phyloP scores from a whole-genome alignment of 2,888 invertebrate genomes.

The Pyrgus malvae region DNA sequence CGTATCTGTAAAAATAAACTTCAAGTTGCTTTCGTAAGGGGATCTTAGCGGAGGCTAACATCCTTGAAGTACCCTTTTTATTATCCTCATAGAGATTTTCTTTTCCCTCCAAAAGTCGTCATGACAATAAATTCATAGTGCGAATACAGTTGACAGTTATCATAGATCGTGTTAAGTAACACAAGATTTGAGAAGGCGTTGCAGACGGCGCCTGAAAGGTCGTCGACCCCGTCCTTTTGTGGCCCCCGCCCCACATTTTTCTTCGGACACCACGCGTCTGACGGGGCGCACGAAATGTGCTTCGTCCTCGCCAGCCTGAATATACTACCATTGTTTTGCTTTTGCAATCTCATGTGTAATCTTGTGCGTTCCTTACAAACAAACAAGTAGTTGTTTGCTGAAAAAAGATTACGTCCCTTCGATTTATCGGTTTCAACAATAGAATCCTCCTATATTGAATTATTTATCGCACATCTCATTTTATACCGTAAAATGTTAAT shows the following conservation, averaged over 20 bases:
- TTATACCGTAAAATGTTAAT: too few species aligned
- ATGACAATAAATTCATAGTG: slow-evolving; percentile 28
- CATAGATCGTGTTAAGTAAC: slow-evolving; percentile 61
- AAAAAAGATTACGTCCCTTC: too few species aligned
- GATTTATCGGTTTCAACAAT: too few species aligned
- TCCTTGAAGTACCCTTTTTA: neutral
- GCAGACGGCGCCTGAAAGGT: slow-evolving; percentile 51
- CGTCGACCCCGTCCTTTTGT: slow-evolving; percentile 62
- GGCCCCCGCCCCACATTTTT: slow-evolving; percentile 70
- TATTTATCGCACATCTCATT: too few species aligned
- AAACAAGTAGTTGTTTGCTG: too few species aligned
- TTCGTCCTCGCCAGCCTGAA: slow-evolving; percentile 66
- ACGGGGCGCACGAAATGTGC: slow-evolving; percentile 61
- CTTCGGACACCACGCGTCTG: slow-evolving; percentile 71
- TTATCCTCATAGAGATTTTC: neutral
- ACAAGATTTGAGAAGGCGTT: slow-evolving; percentile 52
- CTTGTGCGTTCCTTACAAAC: slow-evolving; percentile 46
- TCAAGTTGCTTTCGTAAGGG: slow-evolving; percentile 1
- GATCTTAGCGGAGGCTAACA: neutral
- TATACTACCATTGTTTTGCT: slow-evolving; percentile 70
- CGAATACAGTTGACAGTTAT: slow-evolving; percentile 53
- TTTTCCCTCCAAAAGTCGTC: slow-evolving; percentile 1
- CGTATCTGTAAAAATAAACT: neutral
- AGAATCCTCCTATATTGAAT: too few species aligned
- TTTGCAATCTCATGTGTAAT: slow-evolving; percentile 73